Evolutionary conservation across 2,113 vertebrate genomes (phyloP).

Genomic region (Malaclemys terrapin): DNA sequence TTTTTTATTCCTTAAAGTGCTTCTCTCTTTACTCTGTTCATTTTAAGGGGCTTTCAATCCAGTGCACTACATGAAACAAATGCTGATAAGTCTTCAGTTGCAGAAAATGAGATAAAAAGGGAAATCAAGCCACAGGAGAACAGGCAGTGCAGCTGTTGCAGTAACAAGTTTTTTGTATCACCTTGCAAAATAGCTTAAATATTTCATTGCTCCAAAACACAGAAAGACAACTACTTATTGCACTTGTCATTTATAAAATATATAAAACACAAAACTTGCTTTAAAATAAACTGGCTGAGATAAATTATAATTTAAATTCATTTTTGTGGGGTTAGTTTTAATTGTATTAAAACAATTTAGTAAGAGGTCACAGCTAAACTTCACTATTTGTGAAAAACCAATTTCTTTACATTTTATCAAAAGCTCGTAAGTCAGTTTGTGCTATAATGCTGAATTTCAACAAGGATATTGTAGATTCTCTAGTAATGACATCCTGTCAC

Average conservation of each 20-base stretch:
- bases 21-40: slow-evolving; percentile 1
- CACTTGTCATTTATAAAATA: not conserved
- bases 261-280: not conserved
- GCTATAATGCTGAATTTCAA: not conserved
- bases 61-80: slow-evolving; percentile 26
- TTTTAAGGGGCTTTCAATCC: slow-evolving; percentile 40
- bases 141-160: slow-evolving; percentile 69
- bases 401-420: slow-evolving; percentile 8
- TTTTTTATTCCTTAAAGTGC: not conserved
- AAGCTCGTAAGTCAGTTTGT: not conserved
- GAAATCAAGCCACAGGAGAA: slow-evolving; percentile 63
- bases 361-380: not conserved
- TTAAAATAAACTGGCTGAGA: not conserved
- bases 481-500: not conserved
- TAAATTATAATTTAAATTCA: not conserved
- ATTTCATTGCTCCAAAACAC: slow-evolving; percentile 73
- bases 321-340: not conserved
- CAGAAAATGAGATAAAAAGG: slow-evolving; percentile 70
- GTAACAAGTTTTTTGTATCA: slow-evolving; percentile 64
- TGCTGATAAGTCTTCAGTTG: slow-evolving; percentile 39
- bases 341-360: slow-evolving; percentile 18
- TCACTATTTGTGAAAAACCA: not conserved
- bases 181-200: slow-evolving; percentile 74
- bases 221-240: slow-evolving; percentile 44
- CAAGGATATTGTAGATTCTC: not conserved